Evolutionary conservation across 37 sponge, comb jelly and placozoan species (phyloP).

Genomic region (Theonella swinhoei): DNA sequence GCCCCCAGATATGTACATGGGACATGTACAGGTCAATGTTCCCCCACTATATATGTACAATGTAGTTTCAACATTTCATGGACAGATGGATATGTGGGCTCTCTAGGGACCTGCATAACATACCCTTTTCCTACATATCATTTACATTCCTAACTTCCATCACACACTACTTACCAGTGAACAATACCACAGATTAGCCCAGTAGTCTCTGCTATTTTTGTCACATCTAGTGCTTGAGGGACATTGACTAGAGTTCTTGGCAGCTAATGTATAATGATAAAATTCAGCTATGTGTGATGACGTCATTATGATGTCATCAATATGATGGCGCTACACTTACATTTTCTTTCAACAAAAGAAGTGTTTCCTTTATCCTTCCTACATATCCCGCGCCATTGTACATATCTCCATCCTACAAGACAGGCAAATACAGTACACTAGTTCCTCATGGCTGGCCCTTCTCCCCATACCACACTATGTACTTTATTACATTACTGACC

Average conservation of each 20-base stretch:
- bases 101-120: no score
- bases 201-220: not conserved
- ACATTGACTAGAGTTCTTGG: constrained; percentile 50
- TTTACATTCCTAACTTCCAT: no score
- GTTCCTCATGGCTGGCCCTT: no score
- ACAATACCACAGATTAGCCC: constrained; percentile 13
- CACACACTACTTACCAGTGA: not conserved
- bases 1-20: no score
- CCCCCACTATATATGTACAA: no score
- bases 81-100: no score
- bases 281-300: not conserved
- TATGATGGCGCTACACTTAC: not conserved
- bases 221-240: constrained; percentile 44
- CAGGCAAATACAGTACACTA: no score
- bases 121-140: no score
- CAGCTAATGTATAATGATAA: constrained; percentile 14
- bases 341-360: constrained; percentile 6
- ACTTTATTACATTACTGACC: no score
- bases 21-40: no score
- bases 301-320: not conserved
- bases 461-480: no score
- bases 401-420: not conserved
- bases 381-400: constrained; percentile 18
- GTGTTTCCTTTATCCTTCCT: not conserved
- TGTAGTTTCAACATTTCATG: no score